Evolutionary conservation across 2,113 vertebrate genomes (phyloP).

Genomic region (Dromas ardeola): DNA sequence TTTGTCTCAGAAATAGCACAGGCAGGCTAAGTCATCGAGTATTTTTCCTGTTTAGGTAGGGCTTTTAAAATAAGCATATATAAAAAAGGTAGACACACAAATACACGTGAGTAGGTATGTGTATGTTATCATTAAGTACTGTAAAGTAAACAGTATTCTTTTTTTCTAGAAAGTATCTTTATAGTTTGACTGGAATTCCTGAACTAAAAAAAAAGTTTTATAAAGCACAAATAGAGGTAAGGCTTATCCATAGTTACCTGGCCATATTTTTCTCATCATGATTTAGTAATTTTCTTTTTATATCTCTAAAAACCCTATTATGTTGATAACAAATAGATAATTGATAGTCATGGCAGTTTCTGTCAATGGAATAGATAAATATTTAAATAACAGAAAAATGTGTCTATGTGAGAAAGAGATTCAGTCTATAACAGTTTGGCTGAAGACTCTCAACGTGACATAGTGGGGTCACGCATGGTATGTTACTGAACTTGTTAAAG

Average conservation of each 20-base stretch:
- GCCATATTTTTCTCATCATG: background rate
- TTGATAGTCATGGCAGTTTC: background rate
- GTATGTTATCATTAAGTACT: background rate
- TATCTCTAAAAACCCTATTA: background rate
- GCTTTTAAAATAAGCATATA: background rate
- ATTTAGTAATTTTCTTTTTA: background rate
- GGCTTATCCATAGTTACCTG: background rate
- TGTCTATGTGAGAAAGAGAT: background rate
- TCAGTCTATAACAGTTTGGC: background rate
- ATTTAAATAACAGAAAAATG: background rate
- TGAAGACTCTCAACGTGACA: background rate
- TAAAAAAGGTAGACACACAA: background rate
- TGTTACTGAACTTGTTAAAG: background rate
- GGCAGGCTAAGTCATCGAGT: rapidly evolving
- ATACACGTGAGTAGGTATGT: background rate
- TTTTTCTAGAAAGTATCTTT: background rate
- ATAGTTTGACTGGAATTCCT: background rate
- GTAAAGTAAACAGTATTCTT: background rate
- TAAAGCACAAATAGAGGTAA: background rate
- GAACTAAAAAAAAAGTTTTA: background rate
- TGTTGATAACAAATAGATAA: background rate
- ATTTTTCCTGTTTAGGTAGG: background rate
- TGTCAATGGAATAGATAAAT: background rate
- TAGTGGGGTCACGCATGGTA: background rate
- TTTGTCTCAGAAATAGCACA: background rate